phyloP scores from a whole-genome alignment of 2,797 vertebrate species.

The Myotis daubentonii region DNA sequence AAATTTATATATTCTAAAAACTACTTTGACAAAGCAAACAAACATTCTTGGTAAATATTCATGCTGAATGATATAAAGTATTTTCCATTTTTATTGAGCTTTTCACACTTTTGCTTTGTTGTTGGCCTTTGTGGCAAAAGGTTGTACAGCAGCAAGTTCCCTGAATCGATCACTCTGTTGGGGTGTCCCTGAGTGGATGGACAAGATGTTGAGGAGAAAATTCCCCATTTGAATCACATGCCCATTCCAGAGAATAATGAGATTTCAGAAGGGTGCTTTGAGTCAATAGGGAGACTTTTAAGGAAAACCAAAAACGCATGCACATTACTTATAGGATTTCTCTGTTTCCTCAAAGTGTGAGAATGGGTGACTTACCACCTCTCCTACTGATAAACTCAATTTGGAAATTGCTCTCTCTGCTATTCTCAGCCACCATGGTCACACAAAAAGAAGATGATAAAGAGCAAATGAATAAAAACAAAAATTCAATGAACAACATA shows the following conservation, averaged over 20 bases:
- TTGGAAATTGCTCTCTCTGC: conserved; percentile 31
- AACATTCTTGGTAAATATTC: conserved; percentile 40
- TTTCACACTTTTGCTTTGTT: conserved; percentile 47
- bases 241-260: background rate
- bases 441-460: conserved; percentile 46
- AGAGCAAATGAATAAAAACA: no score
- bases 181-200: background rate
- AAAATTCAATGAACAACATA: no score
- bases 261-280: conserved; percentile 54
- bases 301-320: background rate
- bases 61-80: background rate
- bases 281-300: conserved; percentile 31
- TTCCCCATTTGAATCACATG: background rate
- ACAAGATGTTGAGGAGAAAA: conserved; percentile 22
- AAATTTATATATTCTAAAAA: conserved; percentile 39
- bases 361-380: conserved; percentile 37
- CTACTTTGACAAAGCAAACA: conserved; percentile 28
- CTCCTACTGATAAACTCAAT: conserved; percentile 55
- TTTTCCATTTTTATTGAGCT: conserved; percentile 69
- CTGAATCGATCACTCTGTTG: background rate
- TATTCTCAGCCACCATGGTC: conserved; percentile 40
- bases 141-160: background rate
- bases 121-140: conserved; percentile 40
- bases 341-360: conserved; percentile 59
- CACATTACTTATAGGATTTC: background rate